These are phyloP conservation scores for Drosophila fuyamai DNA, from an alignment of 1,140 invertebrate species.

Conservation along the genomic window DNA sequence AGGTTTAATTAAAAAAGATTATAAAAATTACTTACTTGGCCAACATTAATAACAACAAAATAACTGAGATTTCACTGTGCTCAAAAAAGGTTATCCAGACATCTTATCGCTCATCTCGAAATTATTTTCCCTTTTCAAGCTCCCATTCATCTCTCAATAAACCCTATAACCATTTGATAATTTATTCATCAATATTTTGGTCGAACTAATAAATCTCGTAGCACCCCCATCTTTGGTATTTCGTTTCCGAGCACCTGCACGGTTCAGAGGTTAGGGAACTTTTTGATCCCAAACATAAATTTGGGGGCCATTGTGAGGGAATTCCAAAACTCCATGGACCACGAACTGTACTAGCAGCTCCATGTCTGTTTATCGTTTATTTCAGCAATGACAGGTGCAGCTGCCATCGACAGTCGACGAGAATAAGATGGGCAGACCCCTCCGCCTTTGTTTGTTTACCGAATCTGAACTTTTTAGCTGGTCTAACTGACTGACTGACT, in stretches of 20 bases:
- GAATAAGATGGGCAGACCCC: conserved; percentile 36
- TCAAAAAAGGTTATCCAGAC: conserved; percentile 17
- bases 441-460: conserved; percentile 66
- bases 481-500: conserved; percentile 29
- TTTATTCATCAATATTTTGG: conserved; percentile 58
- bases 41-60: too few relatives aligned
- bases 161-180: conserved; percentile 21
- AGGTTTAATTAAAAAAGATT: too few relatives aligned
- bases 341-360: conserved; percentile 11
- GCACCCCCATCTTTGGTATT: conserved; percentile 41
- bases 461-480: conserved; percentile 71
- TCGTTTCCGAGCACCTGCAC: conserved; percentile 52
- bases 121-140: background rate
- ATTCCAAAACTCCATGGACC: conserved; percentile 8
- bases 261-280: conserved; percentile 70
- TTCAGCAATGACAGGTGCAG: conserved; percentile 78
- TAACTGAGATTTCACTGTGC: background rate
- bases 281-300: conserved; percentile 60
- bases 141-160: conserved; percentile 31
- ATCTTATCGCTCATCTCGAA: conserved; percentile 26
- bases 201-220: conserved; percentile 57
- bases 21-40: too few relatives aligned
- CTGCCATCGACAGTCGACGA: conserved; percentile 62
- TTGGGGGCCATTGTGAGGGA: conserved; percentile 58
- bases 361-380: conserved; percentile 73